A percentile compares a stretch with the other conserved stretches of the same genome.
Conservation (phyloP, 2,797 vertebrate genomes). For the Iguana delicatissima region DNA sequence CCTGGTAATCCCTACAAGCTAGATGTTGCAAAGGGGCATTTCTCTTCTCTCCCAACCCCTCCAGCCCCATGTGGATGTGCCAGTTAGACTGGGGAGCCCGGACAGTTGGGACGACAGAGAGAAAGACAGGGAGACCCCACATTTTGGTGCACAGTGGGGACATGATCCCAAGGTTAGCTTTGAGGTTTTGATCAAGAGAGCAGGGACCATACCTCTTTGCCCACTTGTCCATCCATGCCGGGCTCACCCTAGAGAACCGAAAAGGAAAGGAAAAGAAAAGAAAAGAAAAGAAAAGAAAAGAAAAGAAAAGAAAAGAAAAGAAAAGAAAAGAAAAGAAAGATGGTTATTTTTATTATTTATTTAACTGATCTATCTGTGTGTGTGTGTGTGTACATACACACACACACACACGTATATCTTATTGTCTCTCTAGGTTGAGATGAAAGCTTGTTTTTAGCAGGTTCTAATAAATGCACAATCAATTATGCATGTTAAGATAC, state of each 20-base stretch:
- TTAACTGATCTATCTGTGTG: too few relatives aligned
- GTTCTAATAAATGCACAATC: too few relatives aligned
- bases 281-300: conserved; percentile 20
- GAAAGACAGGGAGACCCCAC: neutral
- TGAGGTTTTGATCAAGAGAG: neutral
- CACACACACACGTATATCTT: too few relatives aligned
- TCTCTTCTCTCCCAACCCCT: neutral
- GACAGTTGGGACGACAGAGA: neutral
- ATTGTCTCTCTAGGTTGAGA: too few relatives aligned
- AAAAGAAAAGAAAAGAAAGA: neutral
- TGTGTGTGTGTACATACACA: too few relatives aligned
- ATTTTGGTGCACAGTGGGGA: neutral
- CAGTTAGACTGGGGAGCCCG: too few relatives aligned
- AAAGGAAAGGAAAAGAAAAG: conserved; percentile 6
- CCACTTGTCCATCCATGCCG: conserved; percentile 85
- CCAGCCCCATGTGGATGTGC: too few relatives aligned
- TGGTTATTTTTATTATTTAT: neutral
- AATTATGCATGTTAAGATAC: too few relatives aligned
- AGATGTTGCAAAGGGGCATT: neutral
- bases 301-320: conserved; percentile 5
- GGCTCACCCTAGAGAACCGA: conserved; percentile 86
- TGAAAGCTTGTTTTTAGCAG: too few relatives aligned
- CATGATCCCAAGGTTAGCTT: neutral
- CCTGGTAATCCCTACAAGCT: too few relatives aligned
- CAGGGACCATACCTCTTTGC: conserved; percentile 87